These are phyloP conservation scores for Leucoraja erinaceus DNA, from an alignment of 2,113 vertebrate species.

Conservation along the genomic window DNA sequence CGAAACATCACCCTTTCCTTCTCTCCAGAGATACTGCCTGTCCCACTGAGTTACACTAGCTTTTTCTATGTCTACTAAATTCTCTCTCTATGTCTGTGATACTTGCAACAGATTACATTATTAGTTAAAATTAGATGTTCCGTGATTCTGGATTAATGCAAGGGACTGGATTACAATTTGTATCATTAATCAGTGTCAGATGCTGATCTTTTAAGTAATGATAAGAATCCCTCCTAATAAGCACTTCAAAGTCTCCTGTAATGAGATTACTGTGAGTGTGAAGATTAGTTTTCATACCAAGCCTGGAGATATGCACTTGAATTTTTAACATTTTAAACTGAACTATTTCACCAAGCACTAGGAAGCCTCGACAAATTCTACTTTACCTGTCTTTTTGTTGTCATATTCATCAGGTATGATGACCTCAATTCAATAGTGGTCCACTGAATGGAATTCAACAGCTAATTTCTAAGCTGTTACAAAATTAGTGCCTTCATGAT, in stretches of 20 bases:
- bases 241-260: neutral
- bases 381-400: neutral
- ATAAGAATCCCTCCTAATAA: neutral
- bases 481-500: neutral
- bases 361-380: neutral
- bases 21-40: too few species aligned
- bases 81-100: neutral
- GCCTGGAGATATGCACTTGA: neutral
- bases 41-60: too few species aligned
- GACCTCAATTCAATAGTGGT: neutral
- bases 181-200: constrained; percentile 17
- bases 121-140: constrained; percentile 34
- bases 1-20: neutral
- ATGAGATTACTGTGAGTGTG: neutral
- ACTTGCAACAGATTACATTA: neutral
- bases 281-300: neutral
- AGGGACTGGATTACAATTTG: neutral
- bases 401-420: neutral
- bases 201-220: neutral
- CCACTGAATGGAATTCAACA: neutral
- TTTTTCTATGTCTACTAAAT: too few species aligned
- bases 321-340: neutral
- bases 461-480: neutral
- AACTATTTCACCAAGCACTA: neutral
- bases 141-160: neutral